phyloP scores from a whole-genome alignment of 2,113 vertebrate species.

The Hystrix cristata region DNA sequence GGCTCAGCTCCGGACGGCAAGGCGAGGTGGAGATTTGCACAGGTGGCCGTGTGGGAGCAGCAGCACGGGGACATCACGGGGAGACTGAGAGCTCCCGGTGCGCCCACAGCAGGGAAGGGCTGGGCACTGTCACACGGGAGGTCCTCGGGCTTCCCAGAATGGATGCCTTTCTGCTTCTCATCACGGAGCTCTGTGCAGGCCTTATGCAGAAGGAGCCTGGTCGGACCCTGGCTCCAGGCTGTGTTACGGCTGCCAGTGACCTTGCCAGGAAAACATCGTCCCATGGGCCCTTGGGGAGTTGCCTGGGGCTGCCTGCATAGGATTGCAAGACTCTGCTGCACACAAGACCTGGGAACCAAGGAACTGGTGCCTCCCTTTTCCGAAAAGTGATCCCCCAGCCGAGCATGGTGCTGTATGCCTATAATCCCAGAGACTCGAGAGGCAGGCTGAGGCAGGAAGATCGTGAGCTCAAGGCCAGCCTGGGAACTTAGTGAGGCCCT shows the following conservation, averaged over 20 bases:
- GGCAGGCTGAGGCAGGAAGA: background rate
- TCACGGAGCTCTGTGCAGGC: background rate
- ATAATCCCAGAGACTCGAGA: background rate
- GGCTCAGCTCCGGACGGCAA: slow-evolving; percentile 3
- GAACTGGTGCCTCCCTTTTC: slow-evolving; percentile 40
- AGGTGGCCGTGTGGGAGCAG: background rate
- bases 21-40: background rate
- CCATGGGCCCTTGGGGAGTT: background rate
- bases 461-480: background rate
- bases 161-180: background rate
- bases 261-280: slow-evolving; percentile 25
- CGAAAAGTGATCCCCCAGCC: background rate
- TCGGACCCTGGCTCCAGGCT: background rate
- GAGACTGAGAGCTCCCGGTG: background rate
- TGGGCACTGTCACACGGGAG: no score
- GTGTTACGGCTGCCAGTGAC: background rate
- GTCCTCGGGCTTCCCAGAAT: background rate
- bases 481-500: background rate
- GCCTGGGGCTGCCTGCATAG: slow-evolving; percentile 40
- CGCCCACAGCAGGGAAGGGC: background rate
- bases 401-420: background rate
- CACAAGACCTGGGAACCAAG: background rate
- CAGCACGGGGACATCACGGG: background rate
- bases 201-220: background rate
- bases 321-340: background rate